These are phyloP conservation scores for Neosalanx taihuensis DNA, from an alignment of 2,797 vertebrate species.

Conservation along the genomic window DNA sequence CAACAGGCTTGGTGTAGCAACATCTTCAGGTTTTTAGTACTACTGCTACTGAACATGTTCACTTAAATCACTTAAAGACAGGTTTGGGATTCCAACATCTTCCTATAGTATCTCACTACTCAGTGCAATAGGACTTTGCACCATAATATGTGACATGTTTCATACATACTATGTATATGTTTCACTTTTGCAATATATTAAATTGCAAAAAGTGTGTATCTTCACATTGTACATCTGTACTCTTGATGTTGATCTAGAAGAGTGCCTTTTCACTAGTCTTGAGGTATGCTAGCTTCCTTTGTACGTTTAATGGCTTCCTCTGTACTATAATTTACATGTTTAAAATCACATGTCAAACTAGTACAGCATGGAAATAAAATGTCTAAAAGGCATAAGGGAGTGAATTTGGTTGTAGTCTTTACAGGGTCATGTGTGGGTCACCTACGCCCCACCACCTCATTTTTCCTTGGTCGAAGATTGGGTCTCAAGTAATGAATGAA, in stretches of 20 bases:
- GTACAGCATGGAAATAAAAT: too few species aligned
- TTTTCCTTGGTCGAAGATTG: not conserved
- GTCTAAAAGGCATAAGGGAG: not conserved
- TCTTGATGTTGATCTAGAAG: not conserved
- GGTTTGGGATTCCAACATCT: constrained; percentile 21
- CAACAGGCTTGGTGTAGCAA: constrained; percentile 2
- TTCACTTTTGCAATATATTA: not conserved
- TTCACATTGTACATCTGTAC: not conserved
- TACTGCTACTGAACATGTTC: constrained; percentile 18
- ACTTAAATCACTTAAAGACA: constrained; percentile 13
- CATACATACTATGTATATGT: not conserved
- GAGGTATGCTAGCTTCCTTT: not conserved
- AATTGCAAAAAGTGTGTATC: not conserved
- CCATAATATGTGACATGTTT: not conserved
- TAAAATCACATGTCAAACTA: not conserved
- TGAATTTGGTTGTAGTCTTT: constrained; percentile 20
- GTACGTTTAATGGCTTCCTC: not conserved
- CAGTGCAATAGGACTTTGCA: constrained; percentile 25
- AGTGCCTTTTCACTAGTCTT: not conserved
- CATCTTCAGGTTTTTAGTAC: constrained; percentile 8
- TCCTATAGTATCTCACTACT: constrained; percentile 2
- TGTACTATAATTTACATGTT: not conserved
- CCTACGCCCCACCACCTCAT: constrained; percentile 1
- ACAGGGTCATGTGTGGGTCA: not conserved
- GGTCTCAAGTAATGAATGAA: not conserved